Evolutionary conservation across 1,140 invertebrate genomes (phyloP).

Genomic region (Tetranychus cinnabarinus): DNA sequence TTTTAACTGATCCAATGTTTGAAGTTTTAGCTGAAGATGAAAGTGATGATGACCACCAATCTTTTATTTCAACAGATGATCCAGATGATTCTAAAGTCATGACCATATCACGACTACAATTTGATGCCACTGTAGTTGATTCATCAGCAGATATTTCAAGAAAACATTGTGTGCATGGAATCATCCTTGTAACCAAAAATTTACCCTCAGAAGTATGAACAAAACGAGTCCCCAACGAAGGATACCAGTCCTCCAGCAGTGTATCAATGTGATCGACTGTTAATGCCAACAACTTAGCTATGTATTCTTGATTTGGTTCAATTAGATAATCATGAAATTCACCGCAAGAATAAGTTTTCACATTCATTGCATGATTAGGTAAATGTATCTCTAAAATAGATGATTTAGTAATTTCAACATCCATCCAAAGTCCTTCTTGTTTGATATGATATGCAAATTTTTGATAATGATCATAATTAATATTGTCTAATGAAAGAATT

Average conservation of each 20-base stretch:
- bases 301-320: constrained; percentile 44
- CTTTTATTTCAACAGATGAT: neutral
- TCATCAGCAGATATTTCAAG: neutral
- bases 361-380: constrained; percentile 36
- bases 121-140: neutral
- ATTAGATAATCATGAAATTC: constrained; percentile 16
- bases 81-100: neutral
- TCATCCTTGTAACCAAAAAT: constrained; percentile 74
- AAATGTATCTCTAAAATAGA: constrained; percentile 69
- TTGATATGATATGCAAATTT: constrained; percentile 18
- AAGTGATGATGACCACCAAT: neutral
- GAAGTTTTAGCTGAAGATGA: neutral
- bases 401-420: constrained; percentile 50
- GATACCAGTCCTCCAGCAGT: constrained; percentile 93
- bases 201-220: constrained; percentile 90
- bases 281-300: constrained; percentile 62
- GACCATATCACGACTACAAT: too few relatives aligned
- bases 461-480: constrained; percentile 17
- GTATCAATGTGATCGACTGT: constrained; percentile 93
- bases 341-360: neutral
- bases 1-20: neutral
- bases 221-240: constrained; percentile 77
- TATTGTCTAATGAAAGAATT: constrained; percentile 27
- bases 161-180: constrained; percentile 75
- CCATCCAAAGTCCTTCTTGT: constrained; percentile 51